phyloP scores from a whole-genome alignment of 2,113 vertebrate species.

The Sakesphorus luctuosus region DNA sequence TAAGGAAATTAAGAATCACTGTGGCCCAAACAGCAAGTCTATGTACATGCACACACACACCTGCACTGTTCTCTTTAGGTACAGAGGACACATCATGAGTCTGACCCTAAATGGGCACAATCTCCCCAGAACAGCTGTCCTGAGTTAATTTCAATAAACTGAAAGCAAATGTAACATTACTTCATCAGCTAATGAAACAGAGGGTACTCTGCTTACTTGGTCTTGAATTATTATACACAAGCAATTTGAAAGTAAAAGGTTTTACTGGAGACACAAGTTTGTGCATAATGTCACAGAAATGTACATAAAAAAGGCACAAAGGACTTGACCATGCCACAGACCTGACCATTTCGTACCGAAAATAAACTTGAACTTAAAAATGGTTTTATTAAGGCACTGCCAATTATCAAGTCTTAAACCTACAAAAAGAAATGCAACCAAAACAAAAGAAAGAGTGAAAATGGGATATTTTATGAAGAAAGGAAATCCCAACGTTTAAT shows the following conservation, averaged over 20 bases:
- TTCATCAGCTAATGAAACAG: neutral
- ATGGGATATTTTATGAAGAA: neutral
- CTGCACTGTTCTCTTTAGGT: neutral
- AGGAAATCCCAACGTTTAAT: neutral
- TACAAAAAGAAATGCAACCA: neutral
- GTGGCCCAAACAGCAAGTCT: neutral
- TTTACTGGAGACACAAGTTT: neutral
- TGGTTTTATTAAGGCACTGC: neutral
- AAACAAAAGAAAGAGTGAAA: neutral
- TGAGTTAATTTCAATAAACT: neutral
- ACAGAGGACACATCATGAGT: neutral
- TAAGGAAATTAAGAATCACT: neutral
- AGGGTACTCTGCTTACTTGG: neutral
- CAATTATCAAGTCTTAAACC: neutral
- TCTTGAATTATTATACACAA: neutral
- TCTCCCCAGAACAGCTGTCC: neutral
- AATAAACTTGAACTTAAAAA: neutral
- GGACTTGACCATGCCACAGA: neutral
- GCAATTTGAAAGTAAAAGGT: neutral
- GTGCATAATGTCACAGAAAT: neutral
- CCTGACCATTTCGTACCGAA: neutral
- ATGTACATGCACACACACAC: neutral
- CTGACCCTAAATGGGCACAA: neutral
- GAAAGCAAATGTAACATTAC: neutral
- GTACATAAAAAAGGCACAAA: neutral